phyloP scores from a whole-genome alignment of 2,888 invertebrate species.

The Machimus rusticus region DNA sequence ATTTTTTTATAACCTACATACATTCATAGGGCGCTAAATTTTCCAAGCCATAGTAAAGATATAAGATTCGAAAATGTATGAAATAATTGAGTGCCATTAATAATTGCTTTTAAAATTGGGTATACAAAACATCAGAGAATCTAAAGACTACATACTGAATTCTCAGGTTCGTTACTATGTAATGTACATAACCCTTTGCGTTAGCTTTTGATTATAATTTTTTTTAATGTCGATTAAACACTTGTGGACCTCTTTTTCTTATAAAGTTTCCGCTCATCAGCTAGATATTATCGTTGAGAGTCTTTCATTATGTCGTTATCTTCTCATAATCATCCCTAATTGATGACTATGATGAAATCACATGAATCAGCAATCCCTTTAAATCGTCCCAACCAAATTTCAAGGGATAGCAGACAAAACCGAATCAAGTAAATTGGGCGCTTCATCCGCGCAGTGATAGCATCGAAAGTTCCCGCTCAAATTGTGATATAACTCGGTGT shows the following conservation, averaged over 20 bases:
- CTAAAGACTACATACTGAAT: no score
- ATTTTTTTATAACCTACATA: no score
- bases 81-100: no score
- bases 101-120: no score
- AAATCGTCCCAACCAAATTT: background rate
- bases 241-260: background rate
- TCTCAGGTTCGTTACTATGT: no score
- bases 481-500: background rate
- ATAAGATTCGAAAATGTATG: no score
- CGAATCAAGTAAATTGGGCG: background rate
- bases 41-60: no score
- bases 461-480: background rate
- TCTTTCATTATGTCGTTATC: background rate
- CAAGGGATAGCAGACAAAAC: background rate
- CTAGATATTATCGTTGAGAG: background rate
- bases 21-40: no score
- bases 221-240: background rate
- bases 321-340: background rate
- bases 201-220: background rate
- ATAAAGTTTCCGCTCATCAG: background rate
- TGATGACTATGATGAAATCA: background rate
- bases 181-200: no score
- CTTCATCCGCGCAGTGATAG: background rate
- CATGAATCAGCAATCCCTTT: background rate
- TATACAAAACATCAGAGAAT: no score